phyloP scores from a whole-genome alignment of 2,797 vertebrate genomes.

The Antennarius maculatus region DNA sequence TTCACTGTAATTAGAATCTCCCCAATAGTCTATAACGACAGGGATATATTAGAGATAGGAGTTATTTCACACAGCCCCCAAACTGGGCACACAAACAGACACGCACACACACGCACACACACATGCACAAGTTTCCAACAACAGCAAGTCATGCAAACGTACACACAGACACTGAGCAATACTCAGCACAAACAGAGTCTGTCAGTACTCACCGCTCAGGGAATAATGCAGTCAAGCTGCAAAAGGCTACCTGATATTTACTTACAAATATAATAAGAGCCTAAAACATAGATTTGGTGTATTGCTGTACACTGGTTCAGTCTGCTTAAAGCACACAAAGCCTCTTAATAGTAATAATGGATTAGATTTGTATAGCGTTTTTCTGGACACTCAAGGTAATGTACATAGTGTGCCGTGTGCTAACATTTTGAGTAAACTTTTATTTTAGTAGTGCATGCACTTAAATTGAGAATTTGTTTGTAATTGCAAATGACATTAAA shows the following conservation, averaged over 20 bases:
- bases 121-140: slow-evolving; percentile 44
- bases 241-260: slow-evolving; percentile 52
- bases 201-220: slow-evolving; percentile 62
- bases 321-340: slow-evolving; percentile 30
- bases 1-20: slow-evolving; percentile 99
- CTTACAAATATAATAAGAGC: slow-evolving; percentile 49
- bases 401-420: background rate
- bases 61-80: slow-evolving; percentile 87
- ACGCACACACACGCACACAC: slow-evolving; percentile 9
- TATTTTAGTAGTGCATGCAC: background rate
- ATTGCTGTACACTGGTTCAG: slow-evolving; percentile 59
- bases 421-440: background rate
- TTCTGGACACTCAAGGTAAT: no score
- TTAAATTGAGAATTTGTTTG: slow-evolving; percentile 21
- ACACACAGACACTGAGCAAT: slow-evolving; percentile 34
- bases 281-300: slow-evolving; percentile 81
- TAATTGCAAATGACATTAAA: slow-evolving; percentile 1
- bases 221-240: slow-evolving; percentile 55
- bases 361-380: no score
- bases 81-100: slow-evolving; percentile 66
- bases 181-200: slow-evolving; percentile 64
- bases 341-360: slow-evolving; percentile 1
- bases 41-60: slow-evolving; percentile 94
- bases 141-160: slow-evolving; percentile 74
- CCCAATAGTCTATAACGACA: slow-evolving; percentile 99